Conservation (phyloP, 2,113 vertebrate species). For the Pongo pygmaeus region DNA sequence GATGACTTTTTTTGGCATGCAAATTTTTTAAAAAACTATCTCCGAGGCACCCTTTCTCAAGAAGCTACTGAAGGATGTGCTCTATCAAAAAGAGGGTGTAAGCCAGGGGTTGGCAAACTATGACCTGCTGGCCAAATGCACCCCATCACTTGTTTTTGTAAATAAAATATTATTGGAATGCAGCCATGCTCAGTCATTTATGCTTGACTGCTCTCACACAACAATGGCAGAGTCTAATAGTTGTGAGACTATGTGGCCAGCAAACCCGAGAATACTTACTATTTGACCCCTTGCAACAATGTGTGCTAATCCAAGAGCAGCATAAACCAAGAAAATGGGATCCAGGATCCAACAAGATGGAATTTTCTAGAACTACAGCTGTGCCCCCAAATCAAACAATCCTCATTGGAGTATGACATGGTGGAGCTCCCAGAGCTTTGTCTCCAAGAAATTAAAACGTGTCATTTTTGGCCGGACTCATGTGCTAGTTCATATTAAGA, state of each 20-base stretch:
- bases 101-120: background rate
- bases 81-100: background rate
- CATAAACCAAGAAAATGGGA: background rate
- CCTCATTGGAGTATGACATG: background rate
- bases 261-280: background rate
- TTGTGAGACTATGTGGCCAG: background rate
- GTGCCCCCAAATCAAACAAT: background rate
- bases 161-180: background rate
- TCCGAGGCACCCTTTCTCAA: background rate
- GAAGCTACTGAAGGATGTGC: background rate
- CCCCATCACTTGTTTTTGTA: background rate
- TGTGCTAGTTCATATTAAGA: too few species aligned
- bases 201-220: background rate
- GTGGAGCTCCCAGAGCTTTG: accelerated
- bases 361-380: background rate
- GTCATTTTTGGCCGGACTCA: background rate
- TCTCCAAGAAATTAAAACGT: background rate
- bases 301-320: background rate
- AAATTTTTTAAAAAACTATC: background rate
- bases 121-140: background rate
- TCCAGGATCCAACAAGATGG: background rate
- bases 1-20: background rate
- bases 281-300: background rate
- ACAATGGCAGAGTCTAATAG: too few species aligned
- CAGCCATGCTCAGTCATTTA: background rate